Evolutionary conservation across 2,797 vertebrate genomes (phyloP), one percentile per base, ranked within the genome.

Genomic region (Darevskia nairensis): DNA sequence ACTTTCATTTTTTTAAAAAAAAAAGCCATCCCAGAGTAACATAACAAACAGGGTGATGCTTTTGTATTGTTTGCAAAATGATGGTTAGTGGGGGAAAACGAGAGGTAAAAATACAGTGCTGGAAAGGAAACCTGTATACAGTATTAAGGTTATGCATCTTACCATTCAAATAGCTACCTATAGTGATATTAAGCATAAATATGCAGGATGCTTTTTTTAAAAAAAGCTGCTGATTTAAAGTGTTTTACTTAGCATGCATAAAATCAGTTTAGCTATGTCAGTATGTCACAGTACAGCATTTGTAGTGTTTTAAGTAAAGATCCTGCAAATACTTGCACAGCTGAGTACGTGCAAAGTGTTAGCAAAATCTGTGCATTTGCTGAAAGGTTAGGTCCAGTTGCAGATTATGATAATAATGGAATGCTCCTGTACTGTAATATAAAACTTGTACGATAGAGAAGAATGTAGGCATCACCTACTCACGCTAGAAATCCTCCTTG

Each of bases 351-450:
- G 89, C 90, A 88, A 69, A 89, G 78, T 84, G 64, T 64, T 90
- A 74, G 84, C 59, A 41, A 83, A 85, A 87, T 92, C 86, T 84
- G 39, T 90, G 84, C 90, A 94, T 90, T 91, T 94, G 89, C 19
- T 50, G 64, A 59, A 79, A 32, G 8, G 8, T 25, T 41, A 79
- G 19, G 29, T 19, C 29, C n/a, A 55, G 27, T 17, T 84, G 50
- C 19, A 44, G 35, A 39, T 19, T 80, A 1, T 72, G 0, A 27
- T 27, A 29, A 55, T 78, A 6, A 32, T 82, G 25, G 35, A 21
- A 85, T 29, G 50, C 50, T 29, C 29, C 19, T 50, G 25, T 19
- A 50, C 8, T 29, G 15, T 44, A 44, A 23, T 41, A 39, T 41
- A 76, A 44, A n/a, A 8, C 41, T 32, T 66, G 29, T 77, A 66